Percentiles rank a stretch among this genome's conserved stretches.
These are phyloP conservation scores for Daubentonia madagascariensis DNA, from an alignment of 2,113 vertebrate genomes.

Conservation along the genomic window DNA sequence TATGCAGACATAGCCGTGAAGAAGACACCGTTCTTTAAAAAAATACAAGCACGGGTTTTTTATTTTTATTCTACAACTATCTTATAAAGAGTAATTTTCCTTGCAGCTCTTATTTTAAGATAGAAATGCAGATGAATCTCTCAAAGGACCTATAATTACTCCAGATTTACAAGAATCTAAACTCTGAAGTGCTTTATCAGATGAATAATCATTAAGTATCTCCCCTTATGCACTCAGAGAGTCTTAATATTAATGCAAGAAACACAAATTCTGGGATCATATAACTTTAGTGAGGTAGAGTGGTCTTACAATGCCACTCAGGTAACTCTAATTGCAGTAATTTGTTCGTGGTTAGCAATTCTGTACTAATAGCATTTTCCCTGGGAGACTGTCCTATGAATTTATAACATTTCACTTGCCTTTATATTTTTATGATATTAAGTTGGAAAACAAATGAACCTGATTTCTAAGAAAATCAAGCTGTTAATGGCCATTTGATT, in stretches of 20 bases:
- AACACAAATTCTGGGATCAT: slow-evolving; percentile 2
- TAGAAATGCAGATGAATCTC: neutral
- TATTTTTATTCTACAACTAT: neutral
- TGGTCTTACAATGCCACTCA: neutral
- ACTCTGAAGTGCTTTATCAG: neutral
- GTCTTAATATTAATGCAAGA: slow-evolving; percentile 26
- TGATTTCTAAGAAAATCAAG: slow-evolving; percentile 51
- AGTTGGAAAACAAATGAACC: neutral
- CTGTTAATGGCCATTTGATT: slow-evolving; percentile 40
- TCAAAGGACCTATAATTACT: neutral
- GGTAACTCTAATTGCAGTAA: slow-evolving; percentile 37
- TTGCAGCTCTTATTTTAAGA: slow-evolving; percentile 13
- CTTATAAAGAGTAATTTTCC: neutral
- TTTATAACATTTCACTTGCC: slow-evolving; percentile 45
- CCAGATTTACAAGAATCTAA: neutral
- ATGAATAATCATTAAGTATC: slow-evolving; percentile 34
- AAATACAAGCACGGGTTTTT: neutral
- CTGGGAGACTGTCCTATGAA: slow-evolving; percentile 33
- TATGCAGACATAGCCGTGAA: neutral
- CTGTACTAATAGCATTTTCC: slow-evolving; percentile 36
- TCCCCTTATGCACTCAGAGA: neutral
- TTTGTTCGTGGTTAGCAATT: slow-evolving; percentile 10
- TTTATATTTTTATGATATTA: slow-evolving; percentile 52
- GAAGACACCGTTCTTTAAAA: neutral
- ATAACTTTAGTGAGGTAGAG: neutral